Evolutionary conservation across 2,797 vertebrate genomes (phyloP), one percentile per base, ranked within the genome.

Genomic region (Phaenicophaeus curvirostris): DNA sequence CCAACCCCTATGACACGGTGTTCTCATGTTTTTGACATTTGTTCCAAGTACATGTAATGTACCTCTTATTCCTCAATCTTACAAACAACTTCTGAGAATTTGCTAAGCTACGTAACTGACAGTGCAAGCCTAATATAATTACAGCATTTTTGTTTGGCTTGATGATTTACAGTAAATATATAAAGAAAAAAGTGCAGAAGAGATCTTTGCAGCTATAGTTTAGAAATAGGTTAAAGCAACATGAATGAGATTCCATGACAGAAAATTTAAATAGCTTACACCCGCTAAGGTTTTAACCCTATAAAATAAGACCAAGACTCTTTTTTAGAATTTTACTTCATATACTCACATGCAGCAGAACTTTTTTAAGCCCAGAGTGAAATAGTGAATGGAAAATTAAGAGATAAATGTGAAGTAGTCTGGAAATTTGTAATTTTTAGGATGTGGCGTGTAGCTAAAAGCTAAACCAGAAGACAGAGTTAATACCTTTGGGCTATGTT

Each of bases 11-110:
- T 86, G 42, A 65, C 15, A 76, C 11, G 11, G 30, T 57, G 59
- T 89, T 91, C 59, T 94, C 61, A 71, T 84, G 27, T 35, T 96
- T 97, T 90, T 93, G 71, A 89, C 54, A 94, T 92, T 96, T 94
- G 3, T 35, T 72, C 37, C 61, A 86, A 92, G 48, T 55, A 68
- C 33, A 24, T 78, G 33, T 27, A 87, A 42, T 72, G 35, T 54
- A 44, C 16, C 28, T 61, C 61, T 83, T 89, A 57, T 30, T 83
- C 58, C 13, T 63, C 39, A 61, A 78, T 37, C 46, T 84, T 84
- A n/a, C 39, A 85, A 88, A 89, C 1, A 77, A 2, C 62, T 93
- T 54, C 39, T 53, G 21, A 81, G 75, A 67, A 83, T 82, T 79
- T 83, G 58, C 20, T 73, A 81, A 81, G 33, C 11, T 76, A 37